These are phyloP conservation scores for Lypha dubia DNA, from an alignment of 2,888 invertebrate genomes.

Conservation along the genomic window DNA sequence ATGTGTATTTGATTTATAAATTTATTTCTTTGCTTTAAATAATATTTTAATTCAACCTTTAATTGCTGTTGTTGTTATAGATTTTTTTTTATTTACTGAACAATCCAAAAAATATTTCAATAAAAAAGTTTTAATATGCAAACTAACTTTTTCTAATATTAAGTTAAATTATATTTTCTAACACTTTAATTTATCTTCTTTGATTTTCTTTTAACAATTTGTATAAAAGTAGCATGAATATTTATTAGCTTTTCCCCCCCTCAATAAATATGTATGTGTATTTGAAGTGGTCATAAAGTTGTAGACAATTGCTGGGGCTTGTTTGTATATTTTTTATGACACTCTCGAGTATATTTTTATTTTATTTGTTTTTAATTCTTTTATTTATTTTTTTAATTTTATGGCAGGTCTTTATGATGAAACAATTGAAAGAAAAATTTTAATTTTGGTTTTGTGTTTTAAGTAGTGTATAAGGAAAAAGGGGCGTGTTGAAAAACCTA, in stretches of 20 bases:
- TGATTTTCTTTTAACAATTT: constrained; percentile 10
- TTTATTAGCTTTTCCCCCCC: background rate
- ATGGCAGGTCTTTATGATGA: constrained; percentile 29
- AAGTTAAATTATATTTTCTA: constrained; percentile 16
- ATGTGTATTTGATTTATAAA: background rate
- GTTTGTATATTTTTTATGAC: constrained; percentile 15
- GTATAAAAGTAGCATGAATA: background rate
- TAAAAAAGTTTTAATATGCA: background rate
- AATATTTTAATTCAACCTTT: background rate
- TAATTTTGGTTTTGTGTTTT: too few species aligned
- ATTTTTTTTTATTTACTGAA: background rate
- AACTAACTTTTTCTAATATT: background rate
- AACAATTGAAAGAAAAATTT: constrained; percentile 19
- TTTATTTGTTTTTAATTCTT: background rate
- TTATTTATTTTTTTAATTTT: constrained; percentile 24
- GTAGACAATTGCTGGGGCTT: background rate
- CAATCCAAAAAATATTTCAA: background rate
- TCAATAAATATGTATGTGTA: too few species aligned
- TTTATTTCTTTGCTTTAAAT: background rate
- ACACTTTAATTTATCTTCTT: constrained; percentile 12
- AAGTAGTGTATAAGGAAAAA: too few species aligned
- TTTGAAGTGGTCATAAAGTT: background rate
- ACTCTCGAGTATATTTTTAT: constrained; percentile 13
- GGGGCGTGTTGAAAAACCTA: background rate
- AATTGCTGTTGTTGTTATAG: background rate